Percentiles rank a stretch among this genome's conserved stretches.
Conservation (phyloP, 2,888 invertebrate species). For the Anodontia alba region DNA sequence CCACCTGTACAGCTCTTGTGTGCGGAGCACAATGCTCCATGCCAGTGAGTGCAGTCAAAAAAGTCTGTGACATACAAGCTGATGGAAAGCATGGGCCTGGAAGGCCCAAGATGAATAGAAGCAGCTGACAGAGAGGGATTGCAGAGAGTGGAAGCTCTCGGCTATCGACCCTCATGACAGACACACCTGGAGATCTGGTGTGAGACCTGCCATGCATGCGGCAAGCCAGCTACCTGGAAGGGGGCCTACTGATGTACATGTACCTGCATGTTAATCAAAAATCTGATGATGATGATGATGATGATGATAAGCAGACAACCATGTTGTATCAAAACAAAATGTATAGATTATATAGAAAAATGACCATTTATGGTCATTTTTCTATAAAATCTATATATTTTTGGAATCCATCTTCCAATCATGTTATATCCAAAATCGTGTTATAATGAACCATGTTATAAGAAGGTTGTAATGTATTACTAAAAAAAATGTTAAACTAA, state of each 20-base stretch:
- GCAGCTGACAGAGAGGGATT: not conserved
- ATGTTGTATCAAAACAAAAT: no score
- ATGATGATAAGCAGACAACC: not conserved
- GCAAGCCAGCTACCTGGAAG: not conserved
- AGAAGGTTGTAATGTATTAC: no score
- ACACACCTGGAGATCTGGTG: not conserved
- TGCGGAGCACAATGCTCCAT: no score
- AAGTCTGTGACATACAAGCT: not conserved
- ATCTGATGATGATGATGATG: conserved; percentile 6
- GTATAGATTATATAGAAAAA: no score
- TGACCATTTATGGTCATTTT: no score
- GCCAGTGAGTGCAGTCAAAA: not conserved
- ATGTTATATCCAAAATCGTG: no score
- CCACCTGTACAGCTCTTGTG: no score
- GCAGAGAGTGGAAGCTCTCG: not conserved
- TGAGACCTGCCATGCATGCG: not conserved
- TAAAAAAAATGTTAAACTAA: no score
- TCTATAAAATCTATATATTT: no score
- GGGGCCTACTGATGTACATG: not conserved
- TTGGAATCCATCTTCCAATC: no score
- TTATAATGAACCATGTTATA: no score
- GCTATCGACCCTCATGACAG: not conserved
- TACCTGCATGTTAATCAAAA: not conserved
- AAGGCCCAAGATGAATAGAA: not conserved
- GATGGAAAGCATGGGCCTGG: not conserved